Conservation (phyloP, 2,888 invertebrate genomes). For the Margaritifera margaritifera region DNA sequence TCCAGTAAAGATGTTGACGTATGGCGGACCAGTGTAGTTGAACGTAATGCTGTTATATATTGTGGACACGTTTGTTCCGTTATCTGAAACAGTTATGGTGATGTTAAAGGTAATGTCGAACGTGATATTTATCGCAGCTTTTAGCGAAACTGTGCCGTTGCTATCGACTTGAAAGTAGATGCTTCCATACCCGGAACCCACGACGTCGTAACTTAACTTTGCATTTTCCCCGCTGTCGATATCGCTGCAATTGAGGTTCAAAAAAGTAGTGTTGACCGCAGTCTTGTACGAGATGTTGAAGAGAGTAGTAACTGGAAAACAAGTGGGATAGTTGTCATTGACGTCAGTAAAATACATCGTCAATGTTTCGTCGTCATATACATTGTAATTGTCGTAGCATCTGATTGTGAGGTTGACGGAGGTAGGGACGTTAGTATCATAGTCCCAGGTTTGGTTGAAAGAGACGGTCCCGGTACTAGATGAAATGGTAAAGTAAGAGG, state of each 20-base stretch:
- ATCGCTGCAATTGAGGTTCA: slow-evolving; percentile 25
- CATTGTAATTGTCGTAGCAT: slow-evolving; percentile 24
- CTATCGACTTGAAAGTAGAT: slow-evolving; percentile 27
- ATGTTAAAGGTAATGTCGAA: slow-evolving; percentile 34
- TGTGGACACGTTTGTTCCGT: slow-evolving; percentile 22
- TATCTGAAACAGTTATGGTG: slow-evolving; percentile 23
- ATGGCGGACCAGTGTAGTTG: slow-evolving; percentile 23
- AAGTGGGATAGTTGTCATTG: slow-evolving; percentile 33
- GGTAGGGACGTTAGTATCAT: slow-evolving; percentile 24
- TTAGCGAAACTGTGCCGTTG: slow-evolving; percentile 27
- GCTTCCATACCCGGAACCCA: slow-evolving; percentile 24
- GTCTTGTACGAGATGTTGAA: slow-evolving; percentile 24
- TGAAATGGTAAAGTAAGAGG: slow-evolving; percentile 27
- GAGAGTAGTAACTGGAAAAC: slow-evolving; percentile 17
- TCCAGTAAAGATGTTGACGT: slow-evolving; percentile 12
- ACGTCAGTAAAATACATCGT: slow-evolving; percentile 24
- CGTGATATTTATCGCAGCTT: slow-evolving; percentile 22
- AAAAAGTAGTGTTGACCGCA: slow-evolving; percentile 9
- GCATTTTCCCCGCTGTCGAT: slow-evolving; percentile 30
- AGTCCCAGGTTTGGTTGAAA: slow-evolving; percentile 25
- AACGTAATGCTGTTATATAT: slow-evolving; percentile 33
- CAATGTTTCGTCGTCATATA: slow-evolving; percentile 22
- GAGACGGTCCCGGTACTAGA: slow-evolving; percentile 14
- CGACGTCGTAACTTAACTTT: slow-evolving; percentile 17
- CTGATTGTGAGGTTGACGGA: slow-evolving; percentile 26